Evolutionary conservation across 1,140 invertebrate genomes (phyloP), one percentile per base, ranked within the genome.

Genomic region (Temnothorax nylanderi): DNA sequence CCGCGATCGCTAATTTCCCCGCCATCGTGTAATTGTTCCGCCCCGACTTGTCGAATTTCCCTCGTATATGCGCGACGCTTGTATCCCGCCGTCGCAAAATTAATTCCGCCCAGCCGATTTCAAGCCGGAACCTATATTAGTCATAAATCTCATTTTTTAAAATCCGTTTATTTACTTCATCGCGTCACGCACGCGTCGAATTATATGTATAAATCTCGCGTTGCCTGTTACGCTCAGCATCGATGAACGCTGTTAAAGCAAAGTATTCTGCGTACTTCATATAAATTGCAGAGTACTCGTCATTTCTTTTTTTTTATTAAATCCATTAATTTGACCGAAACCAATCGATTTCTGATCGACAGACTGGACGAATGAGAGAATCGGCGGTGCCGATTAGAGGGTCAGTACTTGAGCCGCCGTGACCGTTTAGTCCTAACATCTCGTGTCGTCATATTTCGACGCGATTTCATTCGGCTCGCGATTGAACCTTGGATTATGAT

Each of bases 1-100:
- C 91, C 89, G 80, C 91, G 91, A 91, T 92, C 91, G 91, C 91
- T 93, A 94, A 94, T 94, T 94, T 92, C 92, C 90, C 67, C 90
- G 69, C n/a, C 64, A 58, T 58, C 82, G 89, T 90, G 89, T 90
- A 90, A 90, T 90, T 77, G 89, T 86, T 82, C 86, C 54, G 18
- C 65, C 69, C 86, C 78, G 71, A 32, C 89, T 90, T 81, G 89
- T 90, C 88, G 71, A 88, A 86, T 72, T 21, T 51, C 71, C 10
- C 75, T 54, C 13, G 37, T 16, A 21, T 76, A 49, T n/a, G n/a
- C 11, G 11, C 60, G 49, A 51, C 11, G 75, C 67, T 37, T 62
- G 74, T 76, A 77, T 47, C 71, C 41, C 88, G 26, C 37, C 44
- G 11, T 34, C 69, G 65, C 76, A 71, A 78, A 89, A 86, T 85